Evolutionary conservation across 2,113 vertebrate genomes (phyloP).

Genomic region (Hypomesus transpacificus): DNA sequence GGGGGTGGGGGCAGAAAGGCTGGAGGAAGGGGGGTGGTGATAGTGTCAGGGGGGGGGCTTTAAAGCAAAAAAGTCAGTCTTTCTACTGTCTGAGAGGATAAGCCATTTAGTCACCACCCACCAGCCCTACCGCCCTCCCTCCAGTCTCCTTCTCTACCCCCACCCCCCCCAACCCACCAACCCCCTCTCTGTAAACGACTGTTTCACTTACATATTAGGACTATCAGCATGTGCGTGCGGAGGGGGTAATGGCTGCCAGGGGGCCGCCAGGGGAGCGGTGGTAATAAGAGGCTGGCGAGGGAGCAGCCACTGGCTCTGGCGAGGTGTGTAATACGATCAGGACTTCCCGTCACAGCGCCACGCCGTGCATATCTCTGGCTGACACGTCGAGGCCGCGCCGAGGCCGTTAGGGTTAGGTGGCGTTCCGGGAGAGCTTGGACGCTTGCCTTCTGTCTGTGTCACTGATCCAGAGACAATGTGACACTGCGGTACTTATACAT

Average conservation of each 20-base stretch:
- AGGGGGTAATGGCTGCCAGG: background rate
- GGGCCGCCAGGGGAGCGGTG: constrained; percentile 20
- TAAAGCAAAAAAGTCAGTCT: constrained; percentile 54
- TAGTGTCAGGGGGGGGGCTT: constrained; percentile 12
- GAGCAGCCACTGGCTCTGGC: constrained; percentile 43
- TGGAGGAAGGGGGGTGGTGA: constrained; percentile 4
- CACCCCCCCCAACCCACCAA: constrained; percentile 16
- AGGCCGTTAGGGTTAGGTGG: constrained; percentile 60
- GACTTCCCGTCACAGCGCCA: constrained; percentile 64
- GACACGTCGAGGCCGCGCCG: constrained; percentile 55
- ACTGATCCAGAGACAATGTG: constrained; percentile 38
- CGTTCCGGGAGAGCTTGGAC: constrained; percentile 48
- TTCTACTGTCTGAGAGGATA: constrained; percentile 58
- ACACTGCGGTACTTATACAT: constrained; percentile 1
- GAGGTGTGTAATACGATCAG: constrained; percentile 72
- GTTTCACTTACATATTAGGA: constrained; percentile 57
- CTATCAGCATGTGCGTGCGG: constrained; percentile 27
- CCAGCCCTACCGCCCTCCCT: constrained; percentile 31
- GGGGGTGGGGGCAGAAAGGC: background rate
- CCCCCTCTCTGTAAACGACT: constrained; percentile 45
- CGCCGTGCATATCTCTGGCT: constrained; percentile 67
- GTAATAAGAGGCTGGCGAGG: constrained; percentile 50
- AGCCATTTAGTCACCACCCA: constrained; percentile 57
- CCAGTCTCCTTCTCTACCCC: constrained; percentile 8
- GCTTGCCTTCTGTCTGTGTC: constrained; percentile 51